Evolutionary conservation across 2,888 invertebrate genomes (phyloP), one percentile per base, ranked within the genome.

Genomic region (Chloroclysta siterata): DNA sequence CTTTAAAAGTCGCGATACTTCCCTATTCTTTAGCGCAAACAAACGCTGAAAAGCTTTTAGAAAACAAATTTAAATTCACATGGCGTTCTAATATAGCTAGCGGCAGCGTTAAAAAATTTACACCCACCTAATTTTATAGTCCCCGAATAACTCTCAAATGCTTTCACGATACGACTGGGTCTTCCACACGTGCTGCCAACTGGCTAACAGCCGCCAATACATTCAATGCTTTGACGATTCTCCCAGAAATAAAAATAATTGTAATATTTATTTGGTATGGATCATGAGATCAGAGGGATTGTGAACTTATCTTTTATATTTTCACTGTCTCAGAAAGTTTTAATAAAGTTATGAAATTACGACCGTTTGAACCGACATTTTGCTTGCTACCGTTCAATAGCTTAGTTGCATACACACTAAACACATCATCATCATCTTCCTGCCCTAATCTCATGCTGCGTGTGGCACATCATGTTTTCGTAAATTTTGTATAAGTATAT

Each of bases 81-180:
- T 72, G 78, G 75, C 74, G 76, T 74, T 74, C 73, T 66, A 76
- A 75, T 77, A 81, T 78, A 75, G 79, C 80, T 76, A 64, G 54
- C 65, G 78, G 76, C 71, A 72, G 74, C 75, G 74, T 81, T 71
- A 75, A 81, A 84, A 84, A 82, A 80, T 77, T 78, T 80, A 85
- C 81, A 82, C 80, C 81, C 78, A 84, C 84, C 81, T 79, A 84
- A 85, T 84, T 86, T 82, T 78, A 82, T 81, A 75, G 80, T 73
- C 74, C 61, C 74, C 68, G 62, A 82, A 82, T 77, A 78, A 78
- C 78, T 78, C 70, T 73, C 66, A 74, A 76, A 78, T 79, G 77
- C 81, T 81, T 83, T 81, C 78, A 79, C 79, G 79, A 78, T 77
- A 72, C 73, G 77, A 50, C 28, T 28, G 41, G 28, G 47, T 8